These are phyloP conservation scores for Gnatocerus cornutus DNA, from an alignment of 2,888 invertebrate genomes.

Conservation along the genomic window DNA sequence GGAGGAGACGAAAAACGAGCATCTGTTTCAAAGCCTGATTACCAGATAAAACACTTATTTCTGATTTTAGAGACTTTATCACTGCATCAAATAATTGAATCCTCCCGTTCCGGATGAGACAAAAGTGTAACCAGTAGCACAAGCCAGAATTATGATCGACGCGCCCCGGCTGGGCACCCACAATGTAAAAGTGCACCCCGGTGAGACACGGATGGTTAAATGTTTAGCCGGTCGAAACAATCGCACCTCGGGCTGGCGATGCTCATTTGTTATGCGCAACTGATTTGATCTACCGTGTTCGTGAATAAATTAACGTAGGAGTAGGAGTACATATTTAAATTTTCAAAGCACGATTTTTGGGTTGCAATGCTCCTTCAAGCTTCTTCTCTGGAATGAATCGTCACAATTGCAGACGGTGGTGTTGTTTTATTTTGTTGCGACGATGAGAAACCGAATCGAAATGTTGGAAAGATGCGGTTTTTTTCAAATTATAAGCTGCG, in stretches of 20 bases:
- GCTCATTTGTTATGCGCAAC: conserved; percentile 65
- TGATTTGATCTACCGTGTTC: conserved; percentile 64
- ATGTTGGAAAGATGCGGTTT: conserved; percentile 34
- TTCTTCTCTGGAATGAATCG: conserved; percentile 13
- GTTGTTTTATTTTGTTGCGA: conserved; percentile 11
- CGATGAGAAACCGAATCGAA: conserved; percentile 21
- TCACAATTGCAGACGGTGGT: conserved; percentile 10
- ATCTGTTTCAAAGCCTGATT: too few species aligned
- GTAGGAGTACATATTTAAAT: conserved; percentile 48
- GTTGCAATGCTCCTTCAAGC: conserved; percentile 19
- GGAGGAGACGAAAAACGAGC: too few species aligned
- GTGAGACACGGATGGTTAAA: conserved; percentile 57
- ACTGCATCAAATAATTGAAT: neutral
- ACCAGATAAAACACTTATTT: too few species aligned
- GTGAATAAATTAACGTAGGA: conserved; percentile 63
- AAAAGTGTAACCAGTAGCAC: conserved; percentile 23
- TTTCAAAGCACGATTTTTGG: conserved; percentile 43
- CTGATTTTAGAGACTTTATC: too few species aligned
- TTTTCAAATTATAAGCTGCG: conserved; percentile 45
- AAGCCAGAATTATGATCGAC: conserved; percentile 11
- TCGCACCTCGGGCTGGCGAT: conserved; percentile 62
- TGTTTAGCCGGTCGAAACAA: conserved; percentile 63
- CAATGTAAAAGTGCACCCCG: conserved; percentile 61
- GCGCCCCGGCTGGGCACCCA: conserved; percentile 23
- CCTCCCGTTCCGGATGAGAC: neutral